phyloP scores from a whole-genome alignment of 2,113 vertebrate genomes.

The Pseudolaguvia tuberculata region DNA sequence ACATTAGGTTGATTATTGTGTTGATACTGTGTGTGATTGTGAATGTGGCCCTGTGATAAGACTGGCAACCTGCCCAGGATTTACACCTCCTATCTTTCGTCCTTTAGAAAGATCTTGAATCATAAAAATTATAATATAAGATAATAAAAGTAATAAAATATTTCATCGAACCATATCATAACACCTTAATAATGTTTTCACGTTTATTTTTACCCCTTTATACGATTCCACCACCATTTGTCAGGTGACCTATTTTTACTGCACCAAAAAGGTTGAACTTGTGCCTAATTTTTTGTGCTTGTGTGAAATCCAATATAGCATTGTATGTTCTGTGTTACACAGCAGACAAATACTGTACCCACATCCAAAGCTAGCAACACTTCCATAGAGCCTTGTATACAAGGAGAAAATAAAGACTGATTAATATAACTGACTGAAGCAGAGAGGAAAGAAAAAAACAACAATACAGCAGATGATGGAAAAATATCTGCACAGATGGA shows the following conservation, averaged over 20 bases:
- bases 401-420: not conserved
- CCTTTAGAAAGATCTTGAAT: too few species aligned
- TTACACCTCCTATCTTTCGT: too few species aligned
- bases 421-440: not conserved
- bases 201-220: not conserved
- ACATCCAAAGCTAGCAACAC: not conserved
- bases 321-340: not conserved
- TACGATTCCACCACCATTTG: not conserved
- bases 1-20: too few species aligned
- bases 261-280: not conserved
- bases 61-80: too few species aligned
- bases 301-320: not conserved
- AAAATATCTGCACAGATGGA: not conserved
- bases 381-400: not conserved
- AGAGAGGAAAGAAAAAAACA: not conserved
- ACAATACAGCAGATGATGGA: too few species aligned
- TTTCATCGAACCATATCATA: too few species aligned
- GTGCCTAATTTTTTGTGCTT: constrained; percentile 5
- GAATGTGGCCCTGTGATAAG: too few species aligned
- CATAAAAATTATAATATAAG: not conserved
- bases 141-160: too few species aligned
- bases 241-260: constrained; percentile 9
- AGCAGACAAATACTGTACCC: not conserved
- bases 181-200: not conserved
- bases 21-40: too few species aligned